Percentiles rank a stretch among this genome's conserved stretches.
These are phyloP conservation scores for Anthophora plumipes DNA, from an alignment of 2,888 invertebrate species.

Conservation along the genomic window DNA sequence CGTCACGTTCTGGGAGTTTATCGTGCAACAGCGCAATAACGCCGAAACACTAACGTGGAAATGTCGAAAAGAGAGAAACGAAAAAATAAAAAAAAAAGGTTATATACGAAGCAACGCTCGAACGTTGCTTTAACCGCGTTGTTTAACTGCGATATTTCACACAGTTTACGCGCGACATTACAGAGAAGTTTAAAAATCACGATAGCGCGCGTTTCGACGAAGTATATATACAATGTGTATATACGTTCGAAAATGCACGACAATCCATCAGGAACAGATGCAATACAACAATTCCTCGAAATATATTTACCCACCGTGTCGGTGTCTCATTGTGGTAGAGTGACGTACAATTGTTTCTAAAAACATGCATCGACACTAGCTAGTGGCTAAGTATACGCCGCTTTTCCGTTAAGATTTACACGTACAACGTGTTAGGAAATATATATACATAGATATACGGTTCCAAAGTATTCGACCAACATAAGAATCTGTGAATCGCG, in stretches of 20 bases:
- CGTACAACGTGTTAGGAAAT: not conserved
- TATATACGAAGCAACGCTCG: not conserved
- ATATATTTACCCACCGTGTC: conserved; percentile 7
- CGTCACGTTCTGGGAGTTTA: conserved; percentile 3
- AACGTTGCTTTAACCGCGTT: conserved; percentile 21
- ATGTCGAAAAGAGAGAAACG: not conserved
- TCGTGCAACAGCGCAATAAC: not conserved
- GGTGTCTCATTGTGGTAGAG: conserved; percentile 5
- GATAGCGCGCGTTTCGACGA: not conserved
- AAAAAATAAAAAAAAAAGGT: not conserved
- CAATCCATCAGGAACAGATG: not conserved
- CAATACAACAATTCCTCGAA: not conserved
- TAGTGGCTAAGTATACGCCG: not conserved
- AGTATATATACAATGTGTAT: not conserved
- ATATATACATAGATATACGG: too few species aligned
- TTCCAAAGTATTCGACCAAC: not conserved
- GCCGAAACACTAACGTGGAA: not conserved
- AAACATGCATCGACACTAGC: not conserved
- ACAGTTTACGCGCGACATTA: conserved; percentile 1
- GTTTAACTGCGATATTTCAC: conserved; percentile 24
- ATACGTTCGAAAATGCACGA: not conserved
- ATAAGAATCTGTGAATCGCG: not conserved
- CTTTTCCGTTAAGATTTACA: conserved; percentile 39
- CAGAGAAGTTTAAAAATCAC: conserved; percentile 15
- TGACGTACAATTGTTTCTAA: not conserved